Base-by-base conservation (phyloP, 1,140 invertebrate genomes). In the Maniola jurtina region DNA sequence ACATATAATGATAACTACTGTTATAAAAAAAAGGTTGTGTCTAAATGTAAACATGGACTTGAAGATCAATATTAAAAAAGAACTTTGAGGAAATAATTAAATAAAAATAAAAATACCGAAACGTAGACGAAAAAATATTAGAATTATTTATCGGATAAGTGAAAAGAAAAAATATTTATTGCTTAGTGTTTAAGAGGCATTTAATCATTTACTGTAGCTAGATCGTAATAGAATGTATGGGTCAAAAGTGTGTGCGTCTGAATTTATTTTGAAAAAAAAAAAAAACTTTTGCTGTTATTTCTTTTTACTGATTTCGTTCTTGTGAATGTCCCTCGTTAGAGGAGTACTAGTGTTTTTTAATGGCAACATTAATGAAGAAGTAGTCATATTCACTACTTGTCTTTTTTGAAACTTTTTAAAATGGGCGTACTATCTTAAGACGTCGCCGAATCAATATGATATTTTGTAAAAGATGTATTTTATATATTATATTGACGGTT, bases 161-260 rank as follows among this genome's bases (percentile, higher is more conserved):
- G 73, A 73, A 84, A 83, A 84, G 79, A 84, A 83, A 80, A 85
- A 83, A 87, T 85, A 87, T 87, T 85, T 87, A 85, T 87, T 85
- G 79, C 75, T 56, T 85, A 84, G 81, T 66, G 64, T 50, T 42
- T 85, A 87, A 84, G 82, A 68, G 60, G 79, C 77, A 83, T 84
- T 65, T 87, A 87, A 82, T 77, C 81, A 56, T 84, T 85, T 84
- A 83, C 83, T 85, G 81, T 86, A 86, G 80, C 64, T 80, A 83
- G 77, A 65, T 52, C 72, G 70, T 76, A 80, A 78, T 42, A 59
- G 77, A 64, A 69, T 70, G 72, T 68, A 60, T 66, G 70, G 58
- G 64, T 52, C 48, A 57, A 52, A 50, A 69, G 60, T 63, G 36
- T 62, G 60, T 38, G 66, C 42, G 63, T 66, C 33, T 64, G 64